These are phyloP conservation scores for Lepus oiostolus DNA, from an alignment of 2,797 vertebrate species.

Conservation along the genomic window DNA sequence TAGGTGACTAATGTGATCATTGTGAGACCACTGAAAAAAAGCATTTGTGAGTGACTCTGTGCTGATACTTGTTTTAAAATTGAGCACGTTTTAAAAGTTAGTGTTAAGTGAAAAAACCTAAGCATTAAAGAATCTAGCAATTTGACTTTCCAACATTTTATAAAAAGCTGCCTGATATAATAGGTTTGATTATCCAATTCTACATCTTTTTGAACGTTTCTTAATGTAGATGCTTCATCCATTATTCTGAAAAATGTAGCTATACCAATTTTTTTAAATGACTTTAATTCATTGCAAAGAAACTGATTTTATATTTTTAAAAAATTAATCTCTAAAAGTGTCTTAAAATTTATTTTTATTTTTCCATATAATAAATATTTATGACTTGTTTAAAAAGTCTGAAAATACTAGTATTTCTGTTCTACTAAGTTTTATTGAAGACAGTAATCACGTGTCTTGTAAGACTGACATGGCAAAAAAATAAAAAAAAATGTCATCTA, in stretches of 20 bases:
- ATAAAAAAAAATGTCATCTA: too few relatives aligned
- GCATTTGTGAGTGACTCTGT: background rate
- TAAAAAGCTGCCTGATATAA: background rate
- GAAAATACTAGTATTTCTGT: conserved; percentile 3
- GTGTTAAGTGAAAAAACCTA: background rate
- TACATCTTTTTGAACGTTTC: background rate
- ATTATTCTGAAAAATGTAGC: conserved; percentile 25
- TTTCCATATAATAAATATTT: conserved; percentile 45
- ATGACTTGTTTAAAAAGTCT: conserved; percentile 66
- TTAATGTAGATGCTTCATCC: conserved; percentile 25
- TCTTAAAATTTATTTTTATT: conserved; percentile 45
- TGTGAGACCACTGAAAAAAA: background rate
- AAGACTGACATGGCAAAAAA: conserved; percentile 3
- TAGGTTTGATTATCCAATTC: background rate
- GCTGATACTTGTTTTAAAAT: conserved; percentile 40
- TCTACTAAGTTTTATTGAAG: conserved; percentile 49
- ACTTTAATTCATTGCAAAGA: conserved; percentile 43
- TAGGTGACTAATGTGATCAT: conserved; percentile 10
- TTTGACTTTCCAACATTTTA: background rate
- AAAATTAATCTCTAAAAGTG: conserved; percentile 49
- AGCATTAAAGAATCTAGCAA: background rate
- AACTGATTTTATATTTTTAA: conserved; percentile 47
- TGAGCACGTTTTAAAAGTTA: background rate
- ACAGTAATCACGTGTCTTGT: conserved; percentile 27
- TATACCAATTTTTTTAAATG: conserved; percentile 51